phyloP scores from a whole-genome alignment of 1,140 invertebrate genomes.

The Drosophila chauvacae region DNA sequence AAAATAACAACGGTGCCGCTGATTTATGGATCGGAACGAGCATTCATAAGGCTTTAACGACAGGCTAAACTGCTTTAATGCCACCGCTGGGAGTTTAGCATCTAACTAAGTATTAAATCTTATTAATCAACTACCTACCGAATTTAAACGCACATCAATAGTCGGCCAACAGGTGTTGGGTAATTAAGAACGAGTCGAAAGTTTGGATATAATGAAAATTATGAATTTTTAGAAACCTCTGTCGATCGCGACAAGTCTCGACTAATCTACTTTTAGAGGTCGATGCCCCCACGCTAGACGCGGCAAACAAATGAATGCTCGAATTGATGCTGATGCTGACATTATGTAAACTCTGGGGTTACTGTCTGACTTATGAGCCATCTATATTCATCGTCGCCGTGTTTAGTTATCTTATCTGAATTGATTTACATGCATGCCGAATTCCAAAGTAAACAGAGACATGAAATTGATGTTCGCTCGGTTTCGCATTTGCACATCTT shows the following conservation, averaged over 20 bases:
- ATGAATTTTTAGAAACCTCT: conserved; percentile 5
- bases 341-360: conserved; percentile 28
- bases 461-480: conserved; percentile 29
- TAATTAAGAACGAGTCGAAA: conserved; percentile 41
- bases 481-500: conserved; percentile 31
- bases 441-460: conserved; percentile 27
- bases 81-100: conserved; percentile 41
- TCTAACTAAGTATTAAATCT: conserved; percentile 43
- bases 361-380: conserved; percentile 31
- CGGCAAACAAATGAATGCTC: conserved; percentile 21
- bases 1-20: conserved; percentile 13
- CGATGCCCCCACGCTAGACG: conserved; percentile 26
- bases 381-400: conserved; percentile 31
- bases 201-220: conserved; percentile 29
- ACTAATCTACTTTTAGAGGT: conserved; percentile 25
- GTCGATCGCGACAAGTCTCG: not conserved
- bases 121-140: conserved; percentile 42
- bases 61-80: conserved; percentile 40
- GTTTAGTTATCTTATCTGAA: conserved; percentile 47
- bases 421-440: conserved; percentile 51
- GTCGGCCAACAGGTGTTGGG: conserved; percentile 19
- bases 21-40: conserved; percentile 50
- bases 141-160: conserved; percentile 20
- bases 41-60: conserved; percentile 45
- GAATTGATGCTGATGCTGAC: conserved; percentile 8